Percentiles rank a stretch among this genome's conserved stretches.
phyloP scores from a whole-genome alignment of 2,888 invertebrate genomes.

The Caenorhabditis panamensis region DNA sequence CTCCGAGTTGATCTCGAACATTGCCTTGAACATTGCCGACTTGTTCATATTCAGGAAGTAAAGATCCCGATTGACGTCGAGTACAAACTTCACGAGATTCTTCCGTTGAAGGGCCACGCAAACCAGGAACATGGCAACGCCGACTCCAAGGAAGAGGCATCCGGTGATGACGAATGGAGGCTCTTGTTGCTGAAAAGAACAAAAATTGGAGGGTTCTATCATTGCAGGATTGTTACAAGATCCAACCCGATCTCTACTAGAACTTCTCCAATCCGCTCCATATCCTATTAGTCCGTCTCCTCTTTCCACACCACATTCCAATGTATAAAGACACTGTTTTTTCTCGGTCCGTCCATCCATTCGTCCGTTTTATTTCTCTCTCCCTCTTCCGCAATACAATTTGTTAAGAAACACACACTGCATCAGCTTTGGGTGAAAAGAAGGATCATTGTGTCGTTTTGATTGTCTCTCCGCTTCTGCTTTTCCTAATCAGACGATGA shows the following conservation, averaged over 20 bases:
- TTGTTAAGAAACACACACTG: conserved; percentile 25
- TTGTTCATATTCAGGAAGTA: conserved; percentile 77
- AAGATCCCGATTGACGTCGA: conserved; percentile 77
- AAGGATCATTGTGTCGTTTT: conserved; percentile 24
- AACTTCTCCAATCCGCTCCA: too few species aligned
- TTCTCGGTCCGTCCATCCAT: conserved; percentile 7
- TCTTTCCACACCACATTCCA: conserved; percentile 9
- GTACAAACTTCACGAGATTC: conserved; percentile 78
- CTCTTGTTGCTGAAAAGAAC: conserved; percentile 74
- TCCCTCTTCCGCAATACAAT: conserved; percentile 17
- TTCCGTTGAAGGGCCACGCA: conserved; percentile 79
- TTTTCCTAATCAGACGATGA: conserved; percentile 37
- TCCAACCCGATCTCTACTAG: too few species aligned
- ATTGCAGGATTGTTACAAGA: too few species aligned
- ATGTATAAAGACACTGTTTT: conserved; percentile 1
- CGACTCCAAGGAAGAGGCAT: conserved; percentile 75
- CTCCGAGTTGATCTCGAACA: conserved; percentile 72
- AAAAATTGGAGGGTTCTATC: too few species aligned
- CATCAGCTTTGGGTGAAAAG: conserved; percentile 10
- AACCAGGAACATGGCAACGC: conserved; percentile 75
- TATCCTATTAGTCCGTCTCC: background rate
- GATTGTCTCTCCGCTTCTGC: conserved; percentile 22
- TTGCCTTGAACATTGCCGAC: conserved; percentile 73
- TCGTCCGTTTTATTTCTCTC: conserved; percentile 15
- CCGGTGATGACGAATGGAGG: conserved; percentile 75